Percentiles rank a stretch among this genome's conserved stretches.
phyloP scores from a whole-genome alignment of 2,113 vertebrate genomes.

The Galeopterus variegatus region DNA sequence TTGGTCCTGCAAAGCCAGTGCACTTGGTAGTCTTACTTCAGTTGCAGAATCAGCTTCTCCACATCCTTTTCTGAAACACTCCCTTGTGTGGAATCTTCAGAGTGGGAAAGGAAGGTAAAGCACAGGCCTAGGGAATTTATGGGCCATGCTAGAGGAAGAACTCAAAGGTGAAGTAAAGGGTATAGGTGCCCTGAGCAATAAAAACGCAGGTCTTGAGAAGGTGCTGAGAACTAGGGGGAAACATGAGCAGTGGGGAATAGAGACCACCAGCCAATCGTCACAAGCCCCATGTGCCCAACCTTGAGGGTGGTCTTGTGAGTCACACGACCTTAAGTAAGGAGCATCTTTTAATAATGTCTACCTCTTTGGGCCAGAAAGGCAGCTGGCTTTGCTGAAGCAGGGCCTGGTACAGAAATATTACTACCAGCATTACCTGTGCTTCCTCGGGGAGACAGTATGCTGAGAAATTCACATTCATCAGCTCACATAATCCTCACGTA shows the following conservation, averaged over 20 bases:
- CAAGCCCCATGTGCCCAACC: background rate
- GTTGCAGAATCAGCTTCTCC: background rate
- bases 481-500: background rate
- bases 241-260: background rate
- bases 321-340: background rate
- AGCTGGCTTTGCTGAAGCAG: background rate
- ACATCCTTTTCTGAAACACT: background rate
- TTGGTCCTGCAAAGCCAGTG: background rate
- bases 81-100: background rate
- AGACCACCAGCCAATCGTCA: background rate
- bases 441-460: background rate
- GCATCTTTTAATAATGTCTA: background rate
- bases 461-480: background rate
- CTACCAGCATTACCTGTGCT: background rate
- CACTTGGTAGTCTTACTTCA: background rate
- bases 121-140: background rate
- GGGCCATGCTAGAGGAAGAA: background rate
- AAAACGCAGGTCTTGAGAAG: background rate
- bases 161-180: background rate
- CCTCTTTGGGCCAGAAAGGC: background rate
- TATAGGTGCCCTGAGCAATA: background rate
- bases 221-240: background rate
- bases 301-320: background rate
- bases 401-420: background rate
- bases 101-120: background rate